Base-by-base conservation (phyloP, 2,113 vertebrate genomes). In the Casuarius casuarius region DNA sequence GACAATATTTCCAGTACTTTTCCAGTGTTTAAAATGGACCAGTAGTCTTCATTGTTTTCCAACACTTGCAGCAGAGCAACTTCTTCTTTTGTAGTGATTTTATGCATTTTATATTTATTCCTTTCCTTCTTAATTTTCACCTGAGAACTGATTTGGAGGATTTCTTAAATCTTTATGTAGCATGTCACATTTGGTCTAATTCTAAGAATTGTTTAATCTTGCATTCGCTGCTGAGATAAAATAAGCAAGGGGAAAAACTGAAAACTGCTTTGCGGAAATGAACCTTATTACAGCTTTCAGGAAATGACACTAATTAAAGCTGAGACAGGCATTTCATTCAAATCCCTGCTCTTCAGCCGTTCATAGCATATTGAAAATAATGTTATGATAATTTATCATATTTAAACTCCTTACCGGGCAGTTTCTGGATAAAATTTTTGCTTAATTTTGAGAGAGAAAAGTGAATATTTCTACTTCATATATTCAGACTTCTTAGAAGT, bases 271-370 rank as follows among this genome's bases (percentile, higher is more conserved):
- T 92, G 83, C 4, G 2, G 94, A 95, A 94, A 91, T 91, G 70
- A 91, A 89, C 58, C 62, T 72, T 96, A 62, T 92, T 95, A 89
- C 70, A 94, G 62, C 73, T 91, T 95, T 91, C 52, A 95, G 91
- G 81, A 95, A 97, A 92, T 97, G 66, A 61, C 51, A 52, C 70
- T 76, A 84, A 95, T 93, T 87, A 91, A 87, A 92, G 86, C 82
- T 95, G 92, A 88, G 73, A 54, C 56, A 91, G 93, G 58, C 23
- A 79, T 90, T 93, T 85, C 76, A 84, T 95, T 95, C 77, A 91
- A 81, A 81, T 94, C 44, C 31, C 17, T 70, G 88, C 72, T 90
- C 67, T 91, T 93, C 85, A 90, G 58, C 86, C 95, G 73, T 79
- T 89, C 86, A 72, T 84, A 75, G 19, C 58, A 40, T 92, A 71